Evolutionary conservation across 2,888 invertebrate genomes (phyloP), one percentile per base, ranked within the genome.

Genomic region (Lasioglossum marginatum): DNA sequence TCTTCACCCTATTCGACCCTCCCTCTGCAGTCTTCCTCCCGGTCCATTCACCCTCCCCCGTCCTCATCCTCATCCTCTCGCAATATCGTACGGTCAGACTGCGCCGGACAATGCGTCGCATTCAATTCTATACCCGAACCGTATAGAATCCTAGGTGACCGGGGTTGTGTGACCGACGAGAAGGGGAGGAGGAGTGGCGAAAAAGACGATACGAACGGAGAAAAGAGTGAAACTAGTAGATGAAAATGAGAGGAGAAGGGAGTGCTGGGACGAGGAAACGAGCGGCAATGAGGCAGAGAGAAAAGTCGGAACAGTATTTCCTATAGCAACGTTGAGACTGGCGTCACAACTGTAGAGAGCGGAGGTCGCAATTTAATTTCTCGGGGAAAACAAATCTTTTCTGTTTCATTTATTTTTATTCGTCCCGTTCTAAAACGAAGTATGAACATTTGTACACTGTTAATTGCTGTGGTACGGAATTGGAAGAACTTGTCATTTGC

Each of bases 81-180:
- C 92, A 94, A 94, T 94, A 94, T 94, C 92, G 92, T 90, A 92
- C 93, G 94, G 93, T 93, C 94, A 93, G 91, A 91, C 92, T 93
- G 91, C 92, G 91, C 91, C 89, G 92, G 92, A 94, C 94, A 94
- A 94, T 94, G 92, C 92, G 84, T 87, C 91, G 92, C 92, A 93
- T 94, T 94, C 93, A 93, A 94, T 94, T 93, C 92, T 91, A 87
- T 88, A 89, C 89, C 84, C 89, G 80, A 81, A 77, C 72, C 83
- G 81, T 84, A 81, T 85, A 83, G 88, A 81, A 88, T 85, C 77
- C 87, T 86, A 48, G 79, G 72, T 78, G 79, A 79, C 72, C 68
- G 66, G 82, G 87, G 81, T 88, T 81, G 83, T 71, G 81, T 52
- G 77, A 82, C 71, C 82, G 70, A 86, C 82, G n/a, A 27, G 60